Evolutionary conservation across 2,888 invertebrate genomes (phyloP), one percentile per base, ranked within the genome.

Genomic region (Cataglyphis livida): DNA sequence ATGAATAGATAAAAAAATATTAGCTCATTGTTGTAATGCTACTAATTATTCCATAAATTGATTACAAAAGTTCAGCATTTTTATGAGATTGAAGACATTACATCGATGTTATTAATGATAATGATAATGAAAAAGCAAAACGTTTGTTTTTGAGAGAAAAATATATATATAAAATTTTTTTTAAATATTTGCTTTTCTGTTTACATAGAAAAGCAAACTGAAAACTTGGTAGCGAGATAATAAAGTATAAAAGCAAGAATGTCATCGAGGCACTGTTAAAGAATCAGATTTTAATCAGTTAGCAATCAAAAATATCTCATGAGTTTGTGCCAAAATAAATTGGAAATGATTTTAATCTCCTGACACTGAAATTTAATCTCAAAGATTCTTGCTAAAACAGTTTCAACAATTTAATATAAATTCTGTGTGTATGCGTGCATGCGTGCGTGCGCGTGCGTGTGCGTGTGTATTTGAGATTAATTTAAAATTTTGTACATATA

Each of bases 211-310:
- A 51, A 35, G 38, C 7, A 65, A 41, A 10, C 18, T 21, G 21
- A 44, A 21, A 59, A 70, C 38, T 65, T 54, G 75, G n/a, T 10
- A 32, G 32, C 64, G 48, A 48, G 35, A 7, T 15, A 51, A 51
- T 48, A n/a, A 65, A 66, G 12, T 28, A 1, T 0, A 2, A 68
- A 32, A 12, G 3, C 12, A 78, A 76, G 32, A 21, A 15, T 41
- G 28, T 76, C 57, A 21, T 78, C 35, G 21, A 0, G 35, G 0
- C 21, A 78, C 59, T 78, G 35, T 35, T 21, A 12, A 28, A 57
- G 21, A 78, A 41, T 3, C 18, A 68, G 18, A 44, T 68, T 21
- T 44, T 25, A 78, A 70, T 78, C 68, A 35, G 57, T 41, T 32
- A 68, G 28, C 41, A n/a, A 76, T 35, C 35, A 35, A 38, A 65